Base-by-base conservation (phyloP, 2,888 invertebrate genomes). In the Eristalinus aeneus region DNA sequence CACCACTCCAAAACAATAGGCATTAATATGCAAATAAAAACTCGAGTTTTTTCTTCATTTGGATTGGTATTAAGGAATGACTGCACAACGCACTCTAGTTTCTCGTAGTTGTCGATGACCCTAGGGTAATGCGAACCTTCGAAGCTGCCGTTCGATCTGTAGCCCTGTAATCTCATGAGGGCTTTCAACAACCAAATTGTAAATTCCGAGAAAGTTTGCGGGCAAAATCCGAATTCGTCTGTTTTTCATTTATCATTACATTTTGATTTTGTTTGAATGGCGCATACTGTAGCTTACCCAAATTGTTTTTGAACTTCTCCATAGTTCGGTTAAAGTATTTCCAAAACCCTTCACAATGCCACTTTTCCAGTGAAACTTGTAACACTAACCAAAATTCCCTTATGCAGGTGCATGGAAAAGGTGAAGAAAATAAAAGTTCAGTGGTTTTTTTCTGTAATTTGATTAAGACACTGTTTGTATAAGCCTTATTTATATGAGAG, bases 321-420 rank as follows among this genome's bases (percentile, higher is more conserved):
- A 93, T 89, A 20, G 88, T 82, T 85, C 90, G 89, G 87, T 93
- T 93, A 10, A 93, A 92, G 72, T 92, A 90, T 1, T 90, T 88
- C 94, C 94, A 94, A 89, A 94, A 94, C 8, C 72, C 86, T 5
- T 88, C 79, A 1, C 23, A 23, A 10, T 79, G 67, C 89, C 90
- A 89, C 67, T 92, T 91, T 78, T 93, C 93, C 2, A 93, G 88
- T 0, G 93, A 90, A 31, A 93, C 89, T 88, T 93, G 93, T 11
- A 94, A 84, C 88, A 94, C 91, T 0, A 94, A 89, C 95, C 95
- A 95, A 53, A 94, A 88, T 90, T 95, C 94, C 90, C 94, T 93
- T 4, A 93, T 90, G 88, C 95, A 95, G 12, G 93, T 93, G 79
- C 95, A 95, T 75, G 93, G 93, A 88, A 94, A 95, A 0, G 94